Evolutionary conservation across 2,797 vertebrate genomes (phyloP), one percentile per base, ranked within the genome.

Genomic region (Rhynchonycteris naso): DNA sequence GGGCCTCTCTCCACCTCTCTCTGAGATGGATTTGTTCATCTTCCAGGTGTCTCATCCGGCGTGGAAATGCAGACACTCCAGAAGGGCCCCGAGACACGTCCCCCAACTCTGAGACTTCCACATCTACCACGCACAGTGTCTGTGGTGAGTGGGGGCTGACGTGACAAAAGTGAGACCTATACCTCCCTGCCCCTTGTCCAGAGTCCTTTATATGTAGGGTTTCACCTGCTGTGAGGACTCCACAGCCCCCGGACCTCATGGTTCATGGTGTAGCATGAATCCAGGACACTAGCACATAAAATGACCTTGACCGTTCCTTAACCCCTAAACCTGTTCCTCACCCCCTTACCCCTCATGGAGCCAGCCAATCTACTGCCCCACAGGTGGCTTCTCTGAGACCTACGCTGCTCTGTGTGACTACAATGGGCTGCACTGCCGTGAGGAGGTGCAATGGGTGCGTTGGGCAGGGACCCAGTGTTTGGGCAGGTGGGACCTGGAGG

Each of bases 401-500:
- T 99, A 99, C 0, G 99, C 99, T 0, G 99, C 99, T 43, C 98
- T 99, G 9, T 99, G 99, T 24, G 99, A 99, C 98, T 99, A 99
- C 97, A 99, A 99, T 8, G 99, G 99, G 28, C 99, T 99, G 8
- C 98, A 98, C 96, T 99, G 99, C 98, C 99, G 99, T 87, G 99
- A 99, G 97, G 99, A 99, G 98, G 99, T 99, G 78, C 99, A 99
- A 87, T 99, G 99, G 99, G 99, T 99, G 96, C 97, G 99, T 96
- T 81, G 95, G 72, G 19, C 52, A 18, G 33, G 94, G 76, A 43
- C 21, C 16, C 1, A 21, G 81, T 21, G 66, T 88, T 88, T 1
- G 89, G 75, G 74, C 69, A 52, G 61, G 63, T 69, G 93, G 89
- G 90, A n/a, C 43, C 43, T 19, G 18, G 52, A 72, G 85, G 93